phyloP scores from a whole-genome alignment of 2,797 vertebrate species.

The Fratercula arctica region DNA sequence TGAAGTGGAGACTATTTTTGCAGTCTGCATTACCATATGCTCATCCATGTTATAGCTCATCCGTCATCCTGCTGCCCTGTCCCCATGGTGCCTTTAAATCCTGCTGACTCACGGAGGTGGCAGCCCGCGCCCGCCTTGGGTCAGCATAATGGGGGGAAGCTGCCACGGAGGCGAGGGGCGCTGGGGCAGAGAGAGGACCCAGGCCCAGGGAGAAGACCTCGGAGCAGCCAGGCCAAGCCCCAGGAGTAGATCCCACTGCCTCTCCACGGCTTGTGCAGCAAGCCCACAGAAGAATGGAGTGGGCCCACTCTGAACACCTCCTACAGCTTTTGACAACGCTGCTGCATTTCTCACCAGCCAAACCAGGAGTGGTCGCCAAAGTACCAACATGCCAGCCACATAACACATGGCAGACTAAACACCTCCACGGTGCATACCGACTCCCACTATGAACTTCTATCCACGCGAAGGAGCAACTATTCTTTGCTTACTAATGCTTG shows the following conservation, averaged over 20 bases:
- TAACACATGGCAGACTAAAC: neutral
- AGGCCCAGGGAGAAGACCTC: neutral
- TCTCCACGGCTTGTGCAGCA: rapidly evolving
- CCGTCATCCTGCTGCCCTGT: neutral
- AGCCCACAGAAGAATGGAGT: neutral
- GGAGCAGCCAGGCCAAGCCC: neutral
- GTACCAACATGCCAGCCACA: neutral
- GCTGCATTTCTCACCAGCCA: neutral
- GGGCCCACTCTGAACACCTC: neutral
- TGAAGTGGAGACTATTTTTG: constrained; percentile 49
- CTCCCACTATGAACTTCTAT: neutral
- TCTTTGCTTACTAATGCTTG: constrained; percentile 62
- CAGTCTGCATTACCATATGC: constrained; percentile 22
- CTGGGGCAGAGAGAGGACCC: neutral
- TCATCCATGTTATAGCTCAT: constrained; percentile 4
- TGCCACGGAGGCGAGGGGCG: rapidly evolving
- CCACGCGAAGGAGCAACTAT: neutral
- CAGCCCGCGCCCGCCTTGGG: rapidly evolving
- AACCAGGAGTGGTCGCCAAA: rapidly evolving
- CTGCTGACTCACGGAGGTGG: neutral
- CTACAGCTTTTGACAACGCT: neutral
- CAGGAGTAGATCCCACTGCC: neutral
- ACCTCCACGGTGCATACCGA: neutral
- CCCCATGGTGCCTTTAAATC: neutral
- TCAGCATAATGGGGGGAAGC: neutral